A percentile compares a stretch with the other conserved stretches of the same genome.
These are phyloP conservation scores for Coendou prehensilis DNA, from an alignment of 2,797 vertebrate genomes.

Conservation along the genomic window DNA sequence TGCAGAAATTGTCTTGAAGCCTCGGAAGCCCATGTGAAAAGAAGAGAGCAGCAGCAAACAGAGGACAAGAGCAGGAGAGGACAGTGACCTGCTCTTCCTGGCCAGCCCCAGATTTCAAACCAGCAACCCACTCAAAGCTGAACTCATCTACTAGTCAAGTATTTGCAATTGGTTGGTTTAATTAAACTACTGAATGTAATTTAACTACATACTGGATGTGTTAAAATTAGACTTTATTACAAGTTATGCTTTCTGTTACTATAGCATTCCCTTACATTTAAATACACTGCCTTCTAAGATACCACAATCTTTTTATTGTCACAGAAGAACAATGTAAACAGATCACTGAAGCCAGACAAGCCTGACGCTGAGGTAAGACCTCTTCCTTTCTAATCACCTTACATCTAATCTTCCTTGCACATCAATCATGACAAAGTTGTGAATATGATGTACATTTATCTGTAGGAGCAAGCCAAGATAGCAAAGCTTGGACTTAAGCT, in stretches of 20 bases:
- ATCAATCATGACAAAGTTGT: neutral
- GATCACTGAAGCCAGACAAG: slow-evolving; percentile 95
- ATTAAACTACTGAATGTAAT: neutral
- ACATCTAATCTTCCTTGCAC: neutral
- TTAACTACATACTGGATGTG: neutral
- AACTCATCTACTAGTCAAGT: neutral
- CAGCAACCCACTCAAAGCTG: neutral
- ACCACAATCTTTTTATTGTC: slow-evolving; percentile 81
- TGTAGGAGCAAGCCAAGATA: slow-evolving; percentile 96
- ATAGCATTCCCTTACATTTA: slow-evolving; percentile 29
- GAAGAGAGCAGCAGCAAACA: neutral
- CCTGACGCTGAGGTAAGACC: slow-evolving; percentile 95
- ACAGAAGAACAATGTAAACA: slow-evolving; percentile 96
- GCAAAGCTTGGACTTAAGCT: slow-evolving; percentile 97
- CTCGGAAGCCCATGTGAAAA: neutral
- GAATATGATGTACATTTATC: slow-evolving; percentile 64
- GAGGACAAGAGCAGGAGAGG: neutral
- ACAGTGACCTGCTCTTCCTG: neutral
- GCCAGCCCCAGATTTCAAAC: neutral
- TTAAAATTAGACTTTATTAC: slow-evolving; percentile 37
- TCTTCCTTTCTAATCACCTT: neutral
- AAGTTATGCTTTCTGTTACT: neutral
- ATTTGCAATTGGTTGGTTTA: slow-evolving; percentile 18
- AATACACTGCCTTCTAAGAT: slow-evolving; percentile 34
- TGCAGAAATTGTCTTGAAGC: neutral